Base-by-base conservation (phyloP, 2,113 vertebrate genomes). In the Bungarus multicinctus region DNA sequence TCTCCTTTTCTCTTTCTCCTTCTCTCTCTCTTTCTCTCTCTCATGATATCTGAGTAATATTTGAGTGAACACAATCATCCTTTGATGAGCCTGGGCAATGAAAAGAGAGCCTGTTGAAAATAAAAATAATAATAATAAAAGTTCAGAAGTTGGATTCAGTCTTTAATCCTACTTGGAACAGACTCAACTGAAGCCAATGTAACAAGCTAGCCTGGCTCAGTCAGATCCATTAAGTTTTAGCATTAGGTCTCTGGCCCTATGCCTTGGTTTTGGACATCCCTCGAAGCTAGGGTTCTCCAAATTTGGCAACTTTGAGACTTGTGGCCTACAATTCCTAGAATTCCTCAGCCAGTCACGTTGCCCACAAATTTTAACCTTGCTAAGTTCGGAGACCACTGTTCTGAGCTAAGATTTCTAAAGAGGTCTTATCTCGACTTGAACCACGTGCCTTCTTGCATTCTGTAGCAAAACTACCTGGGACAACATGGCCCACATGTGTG, bases 401-500 rank as follows among this genome's bases (percentile, higher is more conserved):
- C 60, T 69, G 60, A 81, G 69, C 34, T 8, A 20, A 3, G 69
- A 34, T 81, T 81, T 39, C 69, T 34, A n/a, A 16, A 18, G 30
- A 16, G 2, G 3, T 64, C 60, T 53, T 64, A 30, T 27, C 27
- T 12, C 2, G 60, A 12, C 58, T 64, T 64, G 27, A 27, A 64
- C 8, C 22, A 3, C n/a, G 5, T 25, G 1, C 3, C 18, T 85
- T 90, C 94, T 94, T 34, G 0, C 88, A 85, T 85, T 95, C 91
- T n/a, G 0, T 96, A 99, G 99, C 3, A 97, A 98, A 97, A 96
- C 98, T 0, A 99, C 99, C 74, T 99, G 99, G 99, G 99, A 99
- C 97, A 99, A 98, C 97, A 99, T 99, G 99, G 99, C 99, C 0
- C 98, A 98, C 89, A 98, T 99, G 99, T 99, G 99, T 22, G 99